Conservation (phyloP, 2,113 vertebrate species). For the Pimephales promelas region DNA sequence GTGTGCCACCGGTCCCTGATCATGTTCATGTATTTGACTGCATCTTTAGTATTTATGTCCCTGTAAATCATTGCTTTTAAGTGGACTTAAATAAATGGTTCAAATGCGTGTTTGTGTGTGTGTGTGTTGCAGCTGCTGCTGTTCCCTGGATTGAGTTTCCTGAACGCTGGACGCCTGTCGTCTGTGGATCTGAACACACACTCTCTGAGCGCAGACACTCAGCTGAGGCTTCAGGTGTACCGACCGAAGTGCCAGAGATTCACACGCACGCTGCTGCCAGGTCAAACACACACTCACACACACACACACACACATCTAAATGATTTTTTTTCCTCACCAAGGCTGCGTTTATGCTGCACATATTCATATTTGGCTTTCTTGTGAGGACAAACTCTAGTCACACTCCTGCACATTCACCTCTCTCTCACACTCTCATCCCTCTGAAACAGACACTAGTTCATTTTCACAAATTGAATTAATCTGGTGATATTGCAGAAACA, state of each 20-base stretch:
- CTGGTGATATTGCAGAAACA: neutral
- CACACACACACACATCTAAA: conserved; percentile 13
- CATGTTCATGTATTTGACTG: no score
- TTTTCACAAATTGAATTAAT: neutral
- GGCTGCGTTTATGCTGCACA: no score
- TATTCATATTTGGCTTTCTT: neutral
- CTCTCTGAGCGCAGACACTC: conserved; percentile 43
- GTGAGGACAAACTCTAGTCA: no score
- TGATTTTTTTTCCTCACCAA: no score
- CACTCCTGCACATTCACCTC: no score
- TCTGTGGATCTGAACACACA: conserved; percentile 60
- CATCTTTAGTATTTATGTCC: no score
- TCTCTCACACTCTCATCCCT: neutral
- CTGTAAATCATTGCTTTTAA: no score
- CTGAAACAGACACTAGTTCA: neutral
- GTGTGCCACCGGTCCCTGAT: no score
- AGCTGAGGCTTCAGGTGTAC: conserved; percentile 55
- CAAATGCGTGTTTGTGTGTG: conserved; percentile 2
- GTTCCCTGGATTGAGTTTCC: conserved; percentile 51
- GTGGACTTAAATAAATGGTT: no score
- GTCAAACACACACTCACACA: conserved; percentile 40
- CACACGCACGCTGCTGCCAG: conserved; percentile 57
- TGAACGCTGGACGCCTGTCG: conserved; percentile 31
- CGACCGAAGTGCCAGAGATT: conserved; percentile 48
- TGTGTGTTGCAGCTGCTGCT: conserved; percentile 46